A percentile compares a stretch with the other conserved stretches of the same genome.
These are phyloP conservation scores for Tapera naevia DNA, from an alignment of 2,797 vertebrate genomes.

Conservation along the genomic window DNA sequence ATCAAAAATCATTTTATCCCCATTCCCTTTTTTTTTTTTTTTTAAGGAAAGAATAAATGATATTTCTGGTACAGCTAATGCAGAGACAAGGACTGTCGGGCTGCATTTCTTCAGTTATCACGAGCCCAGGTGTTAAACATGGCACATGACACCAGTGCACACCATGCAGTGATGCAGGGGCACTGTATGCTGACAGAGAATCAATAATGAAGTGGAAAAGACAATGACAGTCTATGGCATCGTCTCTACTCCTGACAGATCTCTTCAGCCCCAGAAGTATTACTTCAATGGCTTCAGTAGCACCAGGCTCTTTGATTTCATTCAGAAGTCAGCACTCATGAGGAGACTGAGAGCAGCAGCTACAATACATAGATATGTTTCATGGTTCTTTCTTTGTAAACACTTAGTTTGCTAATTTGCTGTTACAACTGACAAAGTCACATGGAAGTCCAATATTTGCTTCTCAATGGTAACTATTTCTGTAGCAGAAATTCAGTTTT, in stretches of 20 bases:
- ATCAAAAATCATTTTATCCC: background rate
- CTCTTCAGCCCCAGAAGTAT: constrained; percentile 44
- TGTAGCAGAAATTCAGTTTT: background rate
- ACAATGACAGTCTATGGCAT: constrained; percentile 53
- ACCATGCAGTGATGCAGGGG: constrained; percentile 22
- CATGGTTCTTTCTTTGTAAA: background rate
- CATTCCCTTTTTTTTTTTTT: background rate
- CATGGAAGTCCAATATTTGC: background rate
- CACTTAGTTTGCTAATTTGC: background rate
- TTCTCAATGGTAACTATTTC: background rate
- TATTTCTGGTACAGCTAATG: background rate
- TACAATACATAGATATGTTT: background rate
- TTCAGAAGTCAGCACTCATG: background rate
- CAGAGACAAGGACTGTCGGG: constrained; percentile 43
- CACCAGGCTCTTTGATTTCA: constrained; percentile 31
- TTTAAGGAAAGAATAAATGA: background rate
- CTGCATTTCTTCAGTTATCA: constrained; percentile 46
- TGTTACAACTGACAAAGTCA: background rate
- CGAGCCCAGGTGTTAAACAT: constrained; percentile 65
- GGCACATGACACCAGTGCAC: constrained; percentile 28
- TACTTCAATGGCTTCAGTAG: constrained; percentile 27
- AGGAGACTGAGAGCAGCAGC: background rate
- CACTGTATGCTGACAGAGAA: constrained; percentile 42
- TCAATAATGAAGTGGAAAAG: constrained; percentile 68
- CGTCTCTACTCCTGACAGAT: constrained; percentile 49